Conservation (phyloP, 2,888 invertebrate genomes). For the Aphidius colemani region DNA sequence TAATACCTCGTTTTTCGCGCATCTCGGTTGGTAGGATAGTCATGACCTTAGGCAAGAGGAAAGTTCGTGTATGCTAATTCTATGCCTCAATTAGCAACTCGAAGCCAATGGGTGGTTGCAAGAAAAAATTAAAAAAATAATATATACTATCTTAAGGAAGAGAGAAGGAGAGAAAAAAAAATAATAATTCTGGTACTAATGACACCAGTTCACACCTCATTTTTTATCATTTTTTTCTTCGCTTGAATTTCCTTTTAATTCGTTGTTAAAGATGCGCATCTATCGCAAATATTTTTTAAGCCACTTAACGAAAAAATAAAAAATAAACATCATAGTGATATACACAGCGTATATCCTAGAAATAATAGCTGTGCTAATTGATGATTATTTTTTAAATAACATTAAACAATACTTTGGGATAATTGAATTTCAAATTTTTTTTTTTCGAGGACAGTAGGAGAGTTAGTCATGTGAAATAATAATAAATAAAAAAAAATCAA, state of each 20-base stretch:
- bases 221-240: too few relatives aligned
- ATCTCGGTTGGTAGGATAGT: constrained; percentile 9
- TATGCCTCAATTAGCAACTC: constrained; percentile 44
- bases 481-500: background rate
- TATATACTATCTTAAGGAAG: constrained; percentile 1
- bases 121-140: constrained; percentile 27
- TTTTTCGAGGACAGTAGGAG: background rate
- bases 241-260: background rate
- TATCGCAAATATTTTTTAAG: background rate
- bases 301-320: background rate
- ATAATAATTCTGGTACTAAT: background rate
- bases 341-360: too few relatives aligned
- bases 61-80: constrained; percentile 43
- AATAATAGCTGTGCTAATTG: background rate
- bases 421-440: background rate
- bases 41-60: constrained; percentile 7
- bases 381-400: background rate
- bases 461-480: constrained; percentile 3
- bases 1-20: constrained; percentile 30
- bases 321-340: background rate
- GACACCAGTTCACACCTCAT: constrained; percentile 2
- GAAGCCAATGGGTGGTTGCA: constrained; percentile 12
- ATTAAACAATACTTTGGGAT: background rate
- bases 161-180: constrained; percentile 29
- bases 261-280: background rate